These are phyloP conservation scores for Cosmia pyralina DNA, from an alignment of 2,888 invertebrate species.

Conservation along the genomic window DNA sequence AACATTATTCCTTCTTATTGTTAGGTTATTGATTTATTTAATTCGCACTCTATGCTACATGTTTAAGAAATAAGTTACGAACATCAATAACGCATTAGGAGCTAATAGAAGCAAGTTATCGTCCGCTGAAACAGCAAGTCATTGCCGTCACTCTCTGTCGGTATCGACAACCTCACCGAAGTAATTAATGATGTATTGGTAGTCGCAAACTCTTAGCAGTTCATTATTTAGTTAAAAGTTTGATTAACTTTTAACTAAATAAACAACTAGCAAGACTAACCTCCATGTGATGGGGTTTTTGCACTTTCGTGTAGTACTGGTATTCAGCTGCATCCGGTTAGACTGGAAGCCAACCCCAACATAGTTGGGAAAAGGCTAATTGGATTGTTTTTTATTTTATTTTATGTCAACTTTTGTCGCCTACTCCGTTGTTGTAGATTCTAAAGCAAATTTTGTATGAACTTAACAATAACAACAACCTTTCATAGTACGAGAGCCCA, in stretches of 20 bases:
- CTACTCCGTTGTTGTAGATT: no score
- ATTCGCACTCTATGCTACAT: neutral
- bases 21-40: no score
- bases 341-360: no score
- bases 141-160: conserved; percentile 14
- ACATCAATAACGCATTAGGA: conserved; percentile 48
- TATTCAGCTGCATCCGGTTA: no score
- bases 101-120: conserved; percentile 18
- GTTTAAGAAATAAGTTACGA: neutral
- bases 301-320: neutral
- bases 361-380: no score
- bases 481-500: no score
- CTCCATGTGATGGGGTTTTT: no score
- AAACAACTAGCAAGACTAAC: conserved; percentile 7
- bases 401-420: no score
- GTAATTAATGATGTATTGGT: conserved; percentile 38
- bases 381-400: no score
- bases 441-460: no score
- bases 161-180: conserved; percentile 13
- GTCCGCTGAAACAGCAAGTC: conserved; percentile 27
- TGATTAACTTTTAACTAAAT: conserved; percentile 18
- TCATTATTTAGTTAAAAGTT: conserved; percentile 32
- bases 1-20: no score
- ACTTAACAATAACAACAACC: no score
- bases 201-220: conserved; percentile 6